Base-by-base conservation (phyloP, 2,888 invertebrate species). In the Trissoscelio sp. region DNA sequence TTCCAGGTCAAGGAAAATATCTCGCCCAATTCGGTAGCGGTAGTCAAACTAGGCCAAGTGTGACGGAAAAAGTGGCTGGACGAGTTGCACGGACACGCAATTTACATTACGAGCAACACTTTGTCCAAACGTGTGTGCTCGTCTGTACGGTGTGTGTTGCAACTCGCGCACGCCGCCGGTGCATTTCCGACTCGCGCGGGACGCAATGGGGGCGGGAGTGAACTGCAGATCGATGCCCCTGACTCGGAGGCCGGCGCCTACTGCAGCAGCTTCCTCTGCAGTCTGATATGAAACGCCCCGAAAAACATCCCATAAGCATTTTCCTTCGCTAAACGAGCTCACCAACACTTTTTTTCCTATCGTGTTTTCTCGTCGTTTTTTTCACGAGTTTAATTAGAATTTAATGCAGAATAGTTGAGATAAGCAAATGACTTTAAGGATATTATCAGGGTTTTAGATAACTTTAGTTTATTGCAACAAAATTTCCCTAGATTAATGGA, bases 181-280 rank as follows among this genome's bases (percentile, higher is more conserved):
- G 66, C 51, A 53, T 14, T 31, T 48, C 14, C 46, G 37, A 53
- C 24, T 53, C 16, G 62, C 31, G 12, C 81, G 85, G 79, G 51
- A 6, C 12, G 14, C 24, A 24, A 34, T 12, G 24, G 53, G 67
- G 55, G 55, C 2, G 67, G 42, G 3, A 44, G 62, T 62, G 42
- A 60, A 69, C 51, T 55, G 81, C 88, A 89, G 89, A 91, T 91
- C 90, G 90, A 90, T 91, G 88, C 82, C 82, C 87, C 85, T 87
- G 89, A 90, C 90, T 88, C 82, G 89, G 89, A 90, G 89, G 88
- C 88, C 82, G 89, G 89, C 90, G 89, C 88, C 88, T 87, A 88
- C 86, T 88, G 88, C 90, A 89, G 88, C 90, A 89, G 70, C 70
- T 60, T 60, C 87, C 85, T 88, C 88, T 86, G 88, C 89, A 88